Conservation (phyloP, 2,797 vertebrate genomes). For the Buceros bicornis region DNA sequence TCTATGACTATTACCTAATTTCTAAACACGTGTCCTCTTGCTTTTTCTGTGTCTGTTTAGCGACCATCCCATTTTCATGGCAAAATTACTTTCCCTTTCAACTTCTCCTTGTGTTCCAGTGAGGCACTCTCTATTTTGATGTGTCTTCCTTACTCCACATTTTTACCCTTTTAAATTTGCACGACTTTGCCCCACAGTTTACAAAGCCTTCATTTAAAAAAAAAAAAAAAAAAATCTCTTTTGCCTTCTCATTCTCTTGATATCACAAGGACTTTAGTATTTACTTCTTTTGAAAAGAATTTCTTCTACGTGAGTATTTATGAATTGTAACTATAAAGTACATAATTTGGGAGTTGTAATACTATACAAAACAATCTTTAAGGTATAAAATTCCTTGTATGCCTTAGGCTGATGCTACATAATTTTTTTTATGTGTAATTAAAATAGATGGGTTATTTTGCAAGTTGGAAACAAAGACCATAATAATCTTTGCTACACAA, state of each 20-base stretch:
- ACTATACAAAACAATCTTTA: not conserved
- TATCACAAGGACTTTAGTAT: not conserved
- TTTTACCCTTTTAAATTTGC: not conserved
- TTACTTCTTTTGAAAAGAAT: not conserved
- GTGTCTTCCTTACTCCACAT: not conserved
- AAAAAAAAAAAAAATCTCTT: not conserved
- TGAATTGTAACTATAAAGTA: not conserved
- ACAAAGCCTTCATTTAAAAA: not conserved
- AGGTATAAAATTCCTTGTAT: not conserved
- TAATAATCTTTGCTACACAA: not conserved
- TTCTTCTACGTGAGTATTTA: not conserved
- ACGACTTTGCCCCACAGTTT: not conserved
- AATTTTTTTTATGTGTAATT: not conserved
- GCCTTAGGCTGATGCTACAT: not conserved
- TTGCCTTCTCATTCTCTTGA: not conserved
- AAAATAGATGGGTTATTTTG: not conserved
- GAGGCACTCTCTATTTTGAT: not conserved
- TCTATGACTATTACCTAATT: not conserved
- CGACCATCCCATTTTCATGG: not conserved
- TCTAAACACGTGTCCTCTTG: not conserved
- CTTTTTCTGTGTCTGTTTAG: not conserved
- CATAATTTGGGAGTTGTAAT: accelerated
- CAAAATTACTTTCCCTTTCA: not conserved
- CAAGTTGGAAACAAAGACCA: not conserved
- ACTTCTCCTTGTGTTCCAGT: not conserved